phyloP scores from a whole-genome alignment of 2,797 vertebrate genomes.

The Tenualosa ilisha region DNA sequence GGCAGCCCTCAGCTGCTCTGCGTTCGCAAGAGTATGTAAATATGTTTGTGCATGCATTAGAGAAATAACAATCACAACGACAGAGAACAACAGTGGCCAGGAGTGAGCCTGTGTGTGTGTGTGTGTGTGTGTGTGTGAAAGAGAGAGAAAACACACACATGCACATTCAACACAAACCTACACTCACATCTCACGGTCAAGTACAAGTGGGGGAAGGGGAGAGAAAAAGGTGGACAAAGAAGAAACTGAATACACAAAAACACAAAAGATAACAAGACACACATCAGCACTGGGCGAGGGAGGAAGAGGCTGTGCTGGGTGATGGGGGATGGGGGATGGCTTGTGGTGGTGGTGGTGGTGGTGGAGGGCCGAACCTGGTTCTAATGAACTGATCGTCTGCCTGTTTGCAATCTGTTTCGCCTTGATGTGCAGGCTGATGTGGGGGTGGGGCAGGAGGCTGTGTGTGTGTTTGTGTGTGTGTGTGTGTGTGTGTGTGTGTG shows the following conservation, averaged over 20 bases:
- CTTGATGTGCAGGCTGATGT: slow-evolving; percentile 57
- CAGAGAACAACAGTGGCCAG: slow-evolving; percentile 39
- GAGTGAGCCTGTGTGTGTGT: not conserved
- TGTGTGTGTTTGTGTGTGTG: too few species aligned
- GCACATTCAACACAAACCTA: not conserved
- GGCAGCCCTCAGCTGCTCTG: slow-evolving; percentile 56
- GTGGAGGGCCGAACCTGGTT: slow-evolving; percentile 52
- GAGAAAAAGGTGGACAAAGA: slow-evolving; percentile 58
- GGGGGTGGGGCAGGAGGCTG: slow-evolving; percentile 45
- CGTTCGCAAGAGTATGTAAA: slow-evolving; percentile 56
- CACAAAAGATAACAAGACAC: slow-evolving; percentile 52
- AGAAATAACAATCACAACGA: slow-evolving; percentile 64
- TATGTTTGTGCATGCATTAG: slow-evolving; percentile 65
- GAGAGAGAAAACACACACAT: not conserved
- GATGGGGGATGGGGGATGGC: not conserved
- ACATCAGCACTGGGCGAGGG: slow-evolving; percentile 52
- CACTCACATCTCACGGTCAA: slow-evolving; percentile 46
- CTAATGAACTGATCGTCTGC: slow-evolving; percentile 64
- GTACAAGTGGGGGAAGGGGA: slow-evolving; percentile 52
- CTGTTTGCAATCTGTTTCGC: slow-evolving; percentile 61
- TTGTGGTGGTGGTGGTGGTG: slow-evolving; percentile 45
- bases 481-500: not conserved
- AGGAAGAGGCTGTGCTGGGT: not conserved
- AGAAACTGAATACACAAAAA: slow-evolving; percentile 60
- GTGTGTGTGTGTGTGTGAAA: too few species aligned